Conservation (phyloP, 2,113 vertebrate genomes). For the Epinephelus lanceolatus region DNA sequence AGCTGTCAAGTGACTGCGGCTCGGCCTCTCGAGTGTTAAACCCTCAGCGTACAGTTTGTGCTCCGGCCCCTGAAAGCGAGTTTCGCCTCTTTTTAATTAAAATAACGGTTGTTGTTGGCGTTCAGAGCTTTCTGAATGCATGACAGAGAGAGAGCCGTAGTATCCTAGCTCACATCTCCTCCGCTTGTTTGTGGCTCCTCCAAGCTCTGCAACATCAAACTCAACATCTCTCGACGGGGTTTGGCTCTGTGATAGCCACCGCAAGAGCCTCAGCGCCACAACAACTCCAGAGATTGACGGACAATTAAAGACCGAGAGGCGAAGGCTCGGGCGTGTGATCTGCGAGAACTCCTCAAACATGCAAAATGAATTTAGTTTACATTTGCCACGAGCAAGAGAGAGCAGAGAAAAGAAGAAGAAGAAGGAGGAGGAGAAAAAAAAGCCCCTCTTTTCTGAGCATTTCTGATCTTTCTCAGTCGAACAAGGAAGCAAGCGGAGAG, state of each 20-base stretch:
- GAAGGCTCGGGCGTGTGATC: constrained; percentile 62
- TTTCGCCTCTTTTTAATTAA: constrained; percentile 67
- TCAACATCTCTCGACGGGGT: constrained; percentile 55
- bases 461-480: constrained; percentile 67
- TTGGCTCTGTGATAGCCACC: constrained; percentile 66
- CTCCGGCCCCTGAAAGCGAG: constrained; percentile 31
- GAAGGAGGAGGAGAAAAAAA: neutral
- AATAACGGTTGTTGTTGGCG: constrained; percentile 43
- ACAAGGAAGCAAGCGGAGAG: constrained; percentile 59
- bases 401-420: neutral
- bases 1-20: constrained; percentile 59
- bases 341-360: constrained; percentile 70
- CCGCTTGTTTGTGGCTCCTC: constrained; percentile 67
- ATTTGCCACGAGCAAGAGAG: constrained; percentile 54
- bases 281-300: constrained; percentile 64
- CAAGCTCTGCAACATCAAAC: constrained; percentile 71
- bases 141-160: constrained; percentile 34
- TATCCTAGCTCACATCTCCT: constrained; percentile 60
- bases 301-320: constrained; percentile 75
- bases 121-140: constrained; percentile 51
- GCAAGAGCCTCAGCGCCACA: constrained; percentile 40
- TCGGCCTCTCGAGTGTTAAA: constrained; percentile 58
- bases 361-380: constrained; percentile 72
- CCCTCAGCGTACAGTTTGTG: constrained; percentile 46
- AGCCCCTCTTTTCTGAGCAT: constrained; percentile 21